phyloP scores from a whole-genome alignment of 2,888 invertebrate genomes.

The Sepioteuthis lessoniana region DNA sequence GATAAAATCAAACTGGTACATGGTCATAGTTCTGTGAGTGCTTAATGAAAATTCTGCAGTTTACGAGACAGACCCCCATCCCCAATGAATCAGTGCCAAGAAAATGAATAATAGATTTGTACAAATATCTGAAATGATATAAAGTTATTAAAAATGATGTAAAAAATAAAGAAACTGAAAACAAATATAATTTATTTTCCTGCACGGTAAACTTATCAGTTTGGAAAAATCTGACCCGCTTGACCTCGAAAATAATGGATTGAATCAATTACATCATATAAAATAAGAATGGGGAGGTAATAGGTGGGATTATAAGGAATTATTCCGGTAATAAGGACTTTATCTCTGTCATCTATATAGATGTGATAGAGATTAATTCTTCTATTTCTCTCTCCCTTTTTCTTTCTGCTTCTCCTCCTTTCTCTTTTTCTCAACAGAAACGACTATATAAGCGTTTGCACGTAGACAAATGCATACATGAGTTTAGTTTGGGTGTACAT shows the following conservation, averaged over 20 bases:
- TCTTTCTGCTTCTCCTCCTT: too few relatives aligned
- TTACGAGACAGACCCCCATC: too few relatives aligned
- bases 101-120: too few relatives aligned
- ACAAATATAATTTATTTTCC: neutral
- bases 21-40: too few relatives aligned
- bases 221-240: neutral
- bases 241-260: neutral
- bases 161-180: neutral
- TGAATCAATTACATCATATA: neutral
- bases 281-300: neutral
- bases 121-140: neutral
- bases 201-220: conserved; percentile 2
- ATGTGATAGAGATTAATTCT: neutral
- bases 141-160: neutral
- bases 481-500: too few relatives aligned
- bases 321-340: neutral
- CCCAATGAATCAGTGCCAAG: too few relatives aligned
- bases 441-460: neutral
- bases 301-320: neutral
- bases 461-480: too few relatives aligned
- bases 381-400: neutral
- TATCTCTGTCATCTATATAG: neutral
- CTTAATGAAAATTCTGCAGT: too few relatives aligned
- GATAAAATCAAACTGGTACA: too few relatives aligned
- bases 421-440: neutral